These are phyloP conservation scores for Falco naumanni DNA, from an alignment of 2,797 vertebrate species.

Conservation along the genomic window DNA sequence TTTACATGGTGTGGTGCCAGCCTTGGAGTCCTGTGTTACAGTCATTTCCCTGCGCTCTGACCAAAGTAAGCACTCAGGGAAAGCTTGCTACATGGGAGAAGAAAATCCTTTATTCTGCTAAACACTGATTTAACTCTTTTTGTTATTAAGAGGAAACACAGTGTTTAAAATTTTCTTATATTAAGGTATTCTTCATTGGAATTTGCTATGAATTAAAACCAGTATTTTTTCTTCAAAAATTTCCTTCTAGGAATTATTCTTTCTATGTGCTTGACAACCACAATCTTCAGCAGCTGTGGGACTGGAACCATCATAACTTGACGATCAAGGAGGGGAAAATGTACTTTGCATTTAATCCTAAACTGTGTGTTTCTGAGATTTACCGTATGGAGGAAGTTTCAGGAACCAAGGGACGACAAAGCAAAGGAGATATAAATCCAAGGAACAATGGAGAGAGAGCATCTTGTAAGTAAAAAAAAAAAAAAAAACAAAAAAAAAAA, in stretches of 20 bases:
- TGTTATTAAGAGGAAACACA: neutral
- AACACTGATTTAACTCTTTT: neutral
- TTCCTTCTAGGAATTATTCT: slow-evolving; percentile 86
- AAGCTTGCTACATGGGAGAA: neutral
- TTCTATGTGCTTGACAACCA: slow-evolving; percentile 96
- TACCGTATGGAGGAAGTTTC: slow-evolving; percentile 94
- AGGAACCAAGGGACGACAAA: slow-evolving; percentile 82
- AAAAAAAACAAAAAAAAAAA: neutral
- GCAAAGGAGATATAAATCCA: slow-evolving; percentile 87
- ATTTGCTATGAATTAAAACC: neutral
- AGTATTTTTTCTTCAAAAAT: slow-evolving; percentile 23
- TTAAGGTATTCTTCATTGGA: neutral
- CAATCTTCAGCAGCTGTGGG: slow-evolving; percentile 94
- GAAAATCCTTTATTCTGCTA: neutral
- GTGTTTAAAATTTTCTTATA: neutral
- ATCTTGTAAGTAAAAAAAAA: slow-evolving; percentile 87
- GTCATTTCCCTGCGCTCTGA: neutral
- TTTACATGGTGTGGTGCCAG: neutral
- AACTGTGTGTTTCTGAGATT: slow-evolving; percentile 94
- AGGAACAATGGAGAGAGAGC: slow-evolving; percentile 95
- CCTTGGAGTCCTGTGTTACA: neutral
- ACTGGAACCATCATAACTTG: slow-evolving; percentile 96
- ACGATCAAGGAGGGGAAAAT: slow-evolving; percentile 91
- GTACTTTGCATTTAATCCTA: slow-evolving; percentile 94
- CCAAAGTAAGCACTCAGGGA: neutral